Evolutionary conservation across 2,888 invertebrate species (phyloP).

Genomic region (Phortica magna): DNA sequence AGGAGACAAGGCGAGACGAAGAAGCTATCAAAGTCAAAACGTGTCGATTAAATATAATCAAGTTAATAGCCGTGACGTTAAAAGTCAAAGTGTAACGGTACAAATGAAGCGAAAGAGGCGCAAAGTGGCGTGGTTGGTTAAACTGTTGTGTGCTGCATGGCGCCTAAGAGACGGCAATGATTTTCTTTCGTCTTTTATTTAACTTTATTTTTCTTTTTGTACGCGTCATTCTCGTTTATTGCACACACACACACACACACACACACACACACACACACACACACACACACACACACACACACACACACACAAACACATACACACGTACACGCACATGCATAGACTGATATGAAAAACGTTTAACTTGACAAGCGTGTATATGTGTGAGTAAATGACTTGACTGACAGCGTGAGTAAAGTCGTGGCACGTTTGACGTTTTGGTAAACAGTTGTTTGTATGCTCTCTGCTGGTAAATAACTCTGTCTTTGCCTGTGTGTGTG

Average conservation of each 20-base stretch:
- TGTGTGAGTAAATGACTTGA: not conserved
- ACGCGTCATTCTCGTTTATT: not conserved
- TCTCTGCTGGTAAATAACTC: not conserved
- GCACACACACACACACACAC: not conserved
- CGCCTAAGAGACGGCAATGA: conserved; percentile 38
- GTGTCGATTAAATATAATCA: conserved; percentile 33
- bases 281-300: not conserved
- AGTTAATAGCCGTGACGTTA: conserved; percentile 36
- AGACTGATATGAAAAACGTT: conserved; percentile 2
- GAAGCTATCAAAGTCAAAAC: not conserved
- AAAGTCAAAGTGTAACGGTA: conserved; percentile 24
- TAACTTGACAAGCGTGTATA: not conserved
- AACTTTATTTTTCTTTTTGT: conserved; percentile 1
- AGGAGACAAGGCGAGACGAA: too few relatives aligned
- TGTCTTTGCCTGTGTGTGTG: not conserved
- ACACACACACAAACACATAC: not conserved
- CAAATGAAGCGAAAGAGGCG: not conserved
- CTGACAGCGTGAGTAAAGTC: conserved; percentile 1
- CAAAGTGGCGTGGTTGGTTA: not conserved
- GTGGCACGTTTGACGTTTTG: conserved; percentile 12
- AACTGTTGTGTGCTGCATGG: conserved; percentile 7
- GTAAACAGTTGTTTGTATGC: conserved; percentile 15
- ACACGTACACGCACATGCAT: too few relatives aligned
- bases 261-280: not conserved
- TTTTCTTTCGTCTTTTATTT: not conserved